These are phyloP conservation scores for Vulpes lagopus DNA, from an alignment of 2,113 vertebrate genomes.

Conservation along the genomic window DNA sequence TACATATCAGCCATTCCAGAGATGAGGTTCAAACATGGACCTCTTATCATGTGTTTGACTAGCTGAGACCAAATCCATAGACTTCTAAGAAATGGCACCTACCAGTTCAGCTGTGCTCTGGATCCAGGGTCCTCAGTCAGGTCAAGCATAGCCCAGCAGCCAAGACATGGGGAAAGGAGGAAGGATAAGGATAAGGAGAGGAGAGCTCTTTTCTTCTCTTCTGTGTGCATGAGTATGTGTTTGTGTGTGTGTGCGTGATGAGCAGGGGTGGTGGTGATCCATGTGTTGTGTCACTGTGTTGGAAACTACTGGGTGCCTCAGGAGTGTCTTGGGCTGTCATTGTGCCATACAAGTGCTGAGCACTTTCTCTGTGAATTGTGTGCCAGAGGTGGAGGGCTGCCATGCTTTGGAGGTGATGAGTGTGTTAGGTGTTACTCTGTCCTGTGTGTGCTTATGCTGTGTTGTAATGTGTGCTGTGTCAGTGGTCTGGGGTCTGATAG, in stretches of 20 bases:
- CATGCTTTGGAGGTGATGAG: background rate
- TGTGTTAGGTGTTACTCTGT: background rate
- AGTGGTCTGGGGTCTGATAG: background rate
- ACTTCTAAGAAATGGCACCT: slow-evolving; percentile 53
- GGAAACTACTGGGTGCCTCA: background rate
- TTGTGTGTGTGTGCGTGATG: background rate
- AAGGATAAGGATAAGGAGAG: background rate
- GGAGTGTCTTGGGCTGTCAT: background rate
- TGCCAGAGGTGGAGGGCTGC: background rate
- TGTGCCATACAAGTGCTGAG: background rate
- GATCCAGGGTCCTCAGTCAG: background rate
- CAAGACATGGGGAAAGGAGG: background rate
- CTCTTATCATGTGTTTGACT: slow-evolving; percentile 77
- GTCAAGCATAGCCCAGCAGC: background rate
- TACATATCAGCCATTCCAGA: slow-evolving; percentile 57
- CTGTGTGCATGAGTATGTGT: background rate
- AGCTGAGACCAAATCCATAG: slow-evolving; percentile 72
- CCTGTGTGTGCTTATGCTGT: background rate
- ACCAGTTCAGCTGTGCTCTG: slow-evolving; percentile 34
- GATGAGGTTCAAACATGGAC: slow-evolving; percentile 45
- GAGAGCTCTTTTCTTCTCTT: background rate
- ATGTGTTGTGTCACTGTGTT: background rate
- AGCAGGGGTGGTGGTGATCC: background rate
- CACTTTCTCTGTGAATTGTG: background rate
- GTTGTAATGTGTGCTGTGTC: background rate